Conservation (phyloP, 2,888 invertebrate species). For the Stramonita haemastoma region DNA sequence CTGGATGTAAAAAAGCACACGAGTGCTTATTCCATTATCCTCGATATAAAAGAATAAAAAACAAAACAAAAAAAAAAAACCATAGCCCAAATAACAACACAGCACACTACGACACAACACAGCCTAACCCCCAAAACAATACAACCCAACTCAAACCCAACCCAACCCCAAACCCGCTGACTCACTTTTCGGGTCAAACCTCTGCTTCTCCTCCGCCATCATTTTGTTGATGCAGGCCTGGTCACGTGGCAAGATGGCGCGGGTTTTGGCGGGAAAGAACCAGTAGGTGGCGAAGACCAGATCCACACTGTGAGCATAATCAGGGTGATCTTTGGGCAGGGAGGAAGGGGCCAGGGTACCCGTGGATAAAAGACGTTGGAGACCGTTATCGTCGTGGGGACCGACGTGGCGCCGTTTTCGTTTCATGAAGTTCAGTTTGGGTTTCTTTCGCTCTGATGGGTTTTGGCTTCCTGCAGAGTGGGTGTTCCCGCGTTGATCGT, state of each 20-base stretch:
- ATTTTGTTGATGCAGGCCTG: constrained; percentile 83
- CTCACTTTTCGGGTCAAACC: constrained; percentile 76
- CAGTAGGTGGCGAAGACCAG: constrained; percentile 87
- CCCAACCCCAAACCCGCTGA: constrained; percentile 19
- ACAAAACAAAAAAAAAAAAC: too few species aligned
- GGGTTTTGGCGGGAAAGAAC: constrained; percentile 82
- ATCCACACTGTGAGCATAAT: constrained; percentile 79
- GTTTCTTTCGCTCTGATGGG: neutral
- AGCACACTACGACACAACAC: too few species aligned
- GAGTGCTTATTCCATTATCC: too few species aligned
- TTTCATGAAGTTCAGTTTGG: constrained; percentile 35
- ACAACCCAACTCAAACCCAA: neutral
- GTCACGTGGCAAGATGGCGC: constrained; percentile 81
- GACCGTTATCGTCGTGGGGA: constrained; percentile 77
- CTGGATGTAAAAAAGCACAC: too few species aligned
- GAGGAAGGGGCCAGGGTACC: constrained; percentile 79
- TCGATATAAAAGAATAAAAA: too few species aligned
- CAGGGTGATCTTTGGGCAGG: constrained; percentile 76
- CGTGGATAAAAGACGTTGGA: constrained; percentile 77
- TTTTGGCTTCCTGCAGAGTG: neutral
- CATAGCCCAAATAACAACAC: too few species aligned
- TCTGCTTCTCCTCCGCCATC: constrained; percentile 74
- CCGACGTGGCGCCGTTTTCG: constrained; percentile 75
- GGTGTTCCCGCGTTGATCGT: neutral
- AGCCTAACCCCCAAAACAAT: too few species aligned